A percentile compares a stretch with the other conserved stretches of the same genome.
Evolutionary conservation across 2,888 invertebrate genomes (phyloP).

Genomic region (Drosophila flavopinicola): DNA sequence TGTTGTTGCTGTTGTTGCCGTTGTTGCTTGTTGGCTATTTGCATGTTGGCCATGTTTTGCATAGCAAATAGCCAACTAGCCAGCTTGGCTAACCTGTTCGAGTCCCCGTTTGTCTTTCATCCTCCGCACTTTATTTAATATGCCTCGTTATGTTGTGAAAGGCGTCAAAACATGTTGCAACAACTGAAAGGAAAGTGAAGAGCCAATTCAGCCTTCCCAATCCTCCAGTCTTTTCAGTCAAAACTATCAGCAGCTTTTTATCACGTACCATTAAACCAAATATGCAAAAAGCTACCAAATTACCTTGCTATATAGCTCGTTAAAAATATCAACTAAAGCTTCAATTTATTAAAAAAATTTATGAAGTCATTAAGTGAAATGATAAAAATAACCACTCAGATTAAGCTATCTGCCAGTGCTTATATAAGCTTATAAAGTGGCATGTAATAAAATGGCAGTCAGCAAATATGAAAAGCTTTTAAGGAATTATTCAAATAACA

Average conservation of each 20-base stretch:
- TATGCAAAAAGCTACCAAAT: background rate
- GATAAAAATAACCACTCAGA: background rate
- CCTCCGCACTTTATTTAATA: slow-evolving; percentile 51
- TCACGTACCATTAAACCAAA: background rate
- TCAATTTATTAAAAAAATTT: background rate
- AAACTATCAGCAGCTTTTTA: background rate
- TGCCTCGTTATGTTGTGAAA: slow-evolving; percentile 42
- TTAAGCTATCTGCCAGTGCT: background rate
- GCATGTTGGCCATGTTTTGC: slow-evolving; percentile 65
- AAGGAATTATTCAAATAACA: too few relatives aligned
- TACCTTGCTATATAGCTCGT: background rate
- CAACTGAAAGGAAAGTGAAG: slow-evolving; percentile 40
- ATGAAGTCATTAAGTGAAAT: background rate
- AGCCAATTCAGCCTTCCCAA: background rate
- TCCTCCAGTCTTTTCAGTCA: too few relatives aligned
- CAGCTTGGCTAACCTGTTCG: slow-evolving; percentile 47
- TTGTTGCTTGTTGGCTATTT: slow-evolving; percentile 31
- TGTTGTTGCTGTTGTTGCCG: slow-evolving; percentile 16
- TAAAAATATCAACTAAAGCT: background rate
- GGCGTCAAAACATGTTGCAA: slow-evolving; percentile 70
- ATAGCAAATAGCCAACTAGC: too few relatives aligned
- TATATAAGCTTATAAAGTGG: too few relatives aligned
- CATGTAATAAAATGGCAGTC: too few relatives aligned
- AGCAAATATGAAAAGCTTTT: too few relatives aligned
- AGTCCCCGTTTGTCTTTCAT: slow-evolving; percentile 39